A percentile compares a stretch with the other conserved stretches of the same genome.
Conservation (phyloP, 2,113 vertebrate genomes). For the Eleginops maclovinus region DNA sequence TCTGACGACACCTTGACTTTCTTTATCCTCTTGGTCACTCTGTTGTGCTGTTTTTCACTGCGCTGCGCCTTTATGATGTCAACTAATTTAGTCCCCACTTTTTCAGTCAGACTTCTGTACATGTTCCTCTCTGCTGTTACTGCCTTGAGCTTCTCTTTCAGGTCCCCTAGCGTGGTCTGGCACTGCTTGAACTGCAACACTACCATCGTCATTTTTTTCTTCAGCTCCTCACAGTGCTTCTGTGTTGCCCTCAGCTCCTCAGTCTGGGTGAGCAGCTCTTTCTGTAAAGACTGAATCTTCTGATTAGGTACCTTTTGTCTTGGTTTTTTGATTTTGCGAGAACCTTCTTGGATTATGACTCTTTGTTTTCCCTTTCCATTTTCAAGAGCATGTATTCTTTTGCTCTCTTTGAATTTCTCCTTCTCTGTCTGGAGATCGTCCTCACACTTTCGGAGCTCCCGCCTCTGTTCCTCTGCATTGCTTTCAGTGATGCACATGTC, state of each 20-base stretch:
- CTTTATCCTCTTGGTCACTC: not conserved
- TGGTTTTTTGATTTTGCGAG: fast-evolving
- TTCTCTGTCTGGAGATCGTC: not conserved
- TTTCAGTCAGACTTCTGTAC: not conserved
- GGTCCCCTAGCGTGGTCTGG: not conserved
- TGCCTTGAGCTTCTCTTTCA: not conserved
- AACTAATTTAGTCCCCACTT: not conserved
- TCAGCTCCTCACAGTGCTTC: conserved; percentile 10
- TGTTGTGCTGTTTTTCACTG: not conserved
- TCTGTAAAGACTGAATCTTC: conserved; percentile 9
- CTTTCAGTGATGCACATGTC: not conserved
- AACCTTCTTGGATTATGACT: not conserved
- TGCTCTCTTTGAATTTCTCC: conserved; percentile 1
- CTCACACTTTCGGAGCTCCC: not conserved
- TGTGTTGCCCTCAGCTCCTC: conserved; percentile 8
- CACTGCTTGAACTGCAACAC: not conserved
- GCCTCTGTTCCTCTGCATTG: not conserved
- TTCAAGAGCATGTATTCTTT: fast-evolving
- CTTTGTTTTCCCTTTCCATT: not conserved
- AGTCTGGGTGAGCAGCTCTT: not conserved
- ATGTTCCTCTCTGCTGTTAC: not conserved
- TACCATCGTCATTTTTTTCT: not conserved
- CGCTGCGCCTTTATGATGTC: not conserved
- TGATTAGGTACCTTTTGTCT: not conserved
- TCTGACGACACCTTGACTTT: not conserved